Evolutionary conservation across 2,888 invertebrate species (phyloP).

Genomic region (Eupeodes latifasciatus): DNA sequence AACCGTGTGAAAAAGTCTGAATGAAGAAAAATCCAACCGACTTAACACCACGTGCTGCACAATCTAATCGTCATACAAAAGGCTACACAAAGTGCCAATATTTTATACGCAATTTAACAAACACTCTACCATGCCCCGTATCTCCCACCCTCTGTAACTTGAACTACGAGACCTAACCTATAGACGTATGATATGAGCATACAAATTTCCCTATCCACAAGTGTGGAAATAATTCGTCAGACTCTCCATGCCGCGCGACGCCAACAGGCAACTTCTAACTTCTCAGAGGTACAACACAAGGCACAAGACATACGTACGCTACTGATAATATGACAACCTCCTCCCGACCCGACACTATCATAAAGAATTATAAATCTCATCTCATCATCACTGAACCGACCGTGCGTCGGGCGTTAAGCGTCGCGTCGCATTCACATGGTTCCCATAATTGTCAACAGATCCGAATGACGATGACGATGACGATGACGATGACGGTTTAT

Average conservation of each 20-base stretch:
- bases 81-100: conserved; percentile 49
- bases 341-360: not conserved
- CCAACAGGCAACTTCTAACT: not conserved
- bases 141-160: not conserved
- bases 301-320: no score
- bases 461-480: conserved; percentile 38
- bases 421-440: not conserved
- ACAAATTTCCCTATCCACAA: conserved; percentile 1
- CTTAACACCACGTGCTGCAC: conserved; percentile 56
- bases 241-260: conserved; percentile 19
- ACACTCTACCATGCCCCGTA: not conserved
- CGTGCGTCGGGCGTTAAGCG: not conserved
- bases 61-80: conserved; percentile 28
- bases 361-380: conserved; percentile 27
- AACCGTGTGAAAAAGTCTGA: conserved; percentile 55
- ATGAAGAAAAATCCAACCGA: conserved; percentile 41
- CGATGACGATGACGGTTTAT: conserved; percentile 37
- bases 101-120: conserved; percentile 36
- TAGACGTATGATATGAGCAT: not conserved
- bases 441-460: conserved; percentile 14
- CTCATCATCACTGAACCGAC: not conserved
- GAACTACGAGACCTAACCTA: not conserved
- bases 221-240: conserved; percentile 62
- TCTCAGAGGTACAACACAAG: conserved; percentile 18
- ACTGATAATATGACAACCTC: conserved; percentile 22